These are phyloP conservation scores for Echinarachnius parma DNA, from an alignment of 53 echinoderm and acorn worm genomes.

Conservation along the genomic window DNA sequence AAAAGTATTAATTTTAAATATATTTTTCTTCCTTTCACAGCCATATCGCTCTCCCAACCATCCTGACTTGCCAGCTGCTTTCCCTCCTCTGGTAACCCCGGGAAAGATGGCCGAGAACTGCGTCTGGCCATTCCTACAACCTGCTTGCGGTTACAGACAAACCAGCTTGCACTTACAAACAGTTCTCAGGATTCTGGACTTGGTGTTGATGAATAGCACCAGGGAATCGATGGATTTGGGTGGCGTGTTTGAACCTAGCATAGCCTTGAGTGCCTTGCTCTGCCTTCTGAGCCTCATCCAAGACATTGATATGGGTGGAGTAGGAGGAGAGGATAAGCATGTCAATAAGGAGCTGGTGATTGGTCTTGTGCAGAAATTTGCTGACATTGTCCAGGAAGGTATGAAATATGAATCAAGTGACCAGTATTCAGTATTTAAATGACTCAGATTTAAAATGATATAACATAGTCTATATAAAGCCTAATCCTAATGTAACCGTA, in stretches of 20 bases:
- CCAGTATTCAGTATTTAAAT: too few species aligned
- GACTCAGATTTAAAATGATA: too few species aligned
- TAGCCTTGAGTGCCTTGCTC: background rate
- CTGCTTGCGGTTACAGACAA: too few species aligned
- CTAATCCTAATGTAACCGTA: too few species aligned
- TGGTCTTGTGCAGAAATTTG: background rate
- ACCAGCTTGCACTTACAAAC: too few species aligned
- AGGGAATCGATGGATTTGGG: background rate
- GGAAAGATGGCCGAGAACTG: background rate
- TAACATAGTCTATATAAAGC: too few species aligned
- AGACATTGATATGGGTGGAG: background rate
- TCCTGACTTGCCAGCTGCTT: background rate
- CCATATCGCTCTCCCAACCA: conserved; percentile 1
- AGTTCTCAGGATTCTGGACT: background rate
- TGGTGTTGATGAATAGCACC: background rate
- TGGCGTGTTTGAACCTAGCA: background rate
- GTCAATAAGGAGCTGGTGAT: background rate
- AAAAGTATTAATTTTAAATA: too few species aligned
- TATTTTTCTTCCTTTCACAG: background rate
- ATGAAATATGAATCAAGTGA: too few species aligned
- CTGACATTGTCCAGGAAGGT: background rate
- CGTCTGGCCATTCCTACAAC: conserved; percentile 15
- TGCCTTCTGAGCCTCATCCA: too few species aligned
- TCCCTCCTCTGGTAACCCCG: background rate
- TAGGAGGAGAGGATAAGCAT: background rate